Percentiles rank a stretch among this genome's conserved stretches.
These are phyloP conservation scores for Archips xylosteana DNA, from an alignment of 2,888 invertebrate genomes.

Conservation along the genomic window DNA sequence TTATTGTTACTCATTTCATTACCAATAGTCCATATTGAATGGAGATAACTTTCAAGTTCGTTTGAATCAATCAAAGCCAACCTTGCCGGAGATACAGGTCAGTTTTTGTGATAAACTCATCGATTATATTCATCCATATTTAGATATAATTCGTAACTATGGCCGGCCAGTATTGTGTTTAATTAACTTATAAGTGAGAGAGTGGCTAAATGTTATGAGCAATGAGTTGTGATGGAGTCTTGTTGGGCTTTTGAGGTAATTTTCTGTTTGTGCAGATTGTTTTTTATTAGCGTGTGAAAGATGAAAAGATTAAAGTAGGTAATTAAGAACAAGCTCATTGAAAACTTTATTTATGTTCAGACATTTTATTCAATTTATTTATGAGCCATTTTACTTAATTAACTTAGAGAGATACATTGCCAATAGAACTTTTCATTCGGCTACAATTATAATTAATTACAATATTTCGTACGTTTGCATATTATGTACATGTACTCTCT, in stretches of 20 bases:
- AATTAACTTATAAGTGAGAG: conserved; percentile 25
- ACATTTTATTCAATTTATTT: not conserved
- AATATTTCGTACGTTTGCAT: conserved; percentile 10
- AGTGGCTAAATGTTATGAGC: conserved; percentile 30
- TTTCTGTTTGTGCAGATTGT: conserved; percentile 5
- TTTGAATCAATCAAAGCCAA: conserved; percentile 43
- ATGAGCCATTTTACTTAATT: not conserved
- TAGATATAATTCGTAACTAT: conserved; percentile 17
- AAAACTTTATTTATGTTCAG: conserved; percentile 12
- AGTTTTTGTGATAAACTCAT: conserved; percentile 67
- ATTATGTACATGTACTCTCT: not conserved
- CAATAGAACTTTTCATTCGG: not conserved
- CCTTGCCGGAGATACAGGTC: conserved; percentile 51
- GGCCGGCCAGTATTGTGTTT: conserved; percentile 11
- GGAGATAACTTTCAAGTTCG: conserved; percentile 25
- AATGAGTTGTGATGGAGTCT: conserved; percentile 56
- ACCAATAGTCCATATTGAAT: conserved; percentile 6
- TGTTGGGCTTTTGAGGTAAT: conserved; percentile 60
- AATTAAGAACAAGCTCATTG: conserved; percentile 1
- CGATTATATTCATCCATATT: conserved; percentile 48
- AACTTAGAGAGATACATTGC: not conserved
- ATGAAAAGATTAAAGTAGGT: conserved; percentile 16
- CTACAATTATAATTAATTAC: conserved; percentile 20
- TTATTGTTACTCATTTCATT: not conserved
- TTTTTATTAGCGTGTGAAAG: conserved; percentile 20